Conservation (phyloP, 2,113 vertebrate genomes). For the Myxocyprinus asiaticus region DNA sequence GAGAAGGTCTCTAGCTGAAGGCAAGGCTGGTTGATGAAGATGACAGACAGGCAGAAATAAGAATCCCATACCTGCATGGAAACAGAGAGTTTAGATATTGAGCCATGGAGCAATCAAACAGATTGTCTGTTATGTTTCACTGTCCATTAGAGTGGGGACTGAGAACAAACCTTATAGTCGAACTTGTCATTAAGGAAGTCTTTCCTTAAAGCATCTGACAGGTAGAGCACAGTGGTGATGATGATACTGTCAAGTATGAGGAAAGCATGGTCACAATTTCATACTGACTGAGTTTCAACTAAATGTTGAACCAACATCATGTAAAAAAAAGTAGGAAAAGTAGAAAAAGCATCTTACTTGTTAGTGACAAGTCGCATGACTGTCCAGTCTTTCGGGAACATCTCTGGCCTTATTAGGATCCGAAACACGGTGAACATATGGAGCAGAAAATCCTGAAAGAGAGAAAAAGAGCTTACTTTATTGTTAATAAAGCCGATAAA, state of each 20-base stretch:
- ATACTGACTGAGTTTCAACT: too few species aligned
- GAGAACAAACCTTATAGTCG: conserved; percentile 88
- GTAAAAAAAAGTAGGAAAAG: too few species aligned
- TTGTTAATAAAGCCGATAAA: too few species aligned
- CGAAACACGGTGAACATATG: conserved; percentile 98
- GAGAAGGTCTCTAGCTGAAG: conserved; percentile 96
- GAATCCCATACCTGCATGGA: conserved; percentile 93
- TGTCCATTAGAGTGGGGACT: too few species aligned
- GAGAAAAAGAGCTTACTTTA: background rate
- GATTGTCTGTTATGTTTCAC: too few species aligned
- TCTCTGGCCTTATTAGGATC: conserved; percentile 94
- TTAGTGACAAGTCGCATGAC: conserved; percentile 98
- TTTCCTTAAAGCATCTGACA: conserved; percentile 95
- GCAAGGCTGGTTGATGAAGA: conserved; percentile 99
- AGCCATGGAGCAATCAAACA: too few species aligned
- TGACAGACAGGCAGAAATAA: conserved; percentile 97
- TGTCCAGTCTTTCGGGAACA: conserved; percentile 99
- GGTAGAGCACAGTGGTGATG: conserved; percentile 96
- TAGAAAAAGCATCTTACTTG: conserved; percentile 81
- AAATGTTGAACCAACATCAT: too few species aligned
- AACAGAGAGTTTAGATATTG: background rate
- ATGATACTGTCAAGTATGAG: conserved; percentile 81
- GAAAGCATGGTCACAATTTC: background rate
- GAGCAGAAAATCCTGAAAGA: conserved; percentile 90
- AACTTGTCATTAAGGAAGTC: conserved; percentile 97